These are phyloP conservation scores for Oreochromis spilurus DNA, from an alignment of 2,113 vertebrate genomes.

Conservation along the genomic window DNA sequence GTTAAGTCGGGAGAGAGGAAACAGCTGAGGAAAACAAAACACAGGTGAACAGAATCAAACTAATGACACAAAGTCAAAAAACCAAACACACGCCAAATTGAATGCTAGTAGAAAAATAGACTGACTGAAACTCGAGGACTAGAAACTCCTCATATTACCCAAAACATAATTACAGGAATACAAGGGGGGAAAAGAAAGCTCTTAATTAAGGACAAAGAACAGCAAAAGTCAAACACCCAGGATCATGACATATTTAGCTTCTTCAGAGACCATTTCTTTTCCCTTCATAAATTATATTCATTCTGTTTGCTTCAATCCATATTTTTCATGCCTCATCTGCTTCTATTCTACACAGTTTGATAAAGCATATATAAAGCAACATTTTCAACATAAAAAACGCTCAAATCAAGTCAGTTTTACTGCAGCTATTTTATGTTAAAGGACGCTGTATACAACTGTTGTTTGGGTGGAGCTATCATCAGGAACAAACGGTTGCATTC, in stretches of 20 bases:
- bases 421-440: not conserved
- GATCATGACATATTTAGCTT: not conserved
- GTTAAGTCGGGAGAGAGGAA: not conserved
- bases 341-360: not conserved
- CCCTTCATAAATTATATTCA: not conserved
- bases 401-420: not conserved
- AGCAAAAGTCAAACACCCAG: not conserved
- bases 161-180: not conserved
- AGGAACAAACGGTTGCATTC: not conserved
- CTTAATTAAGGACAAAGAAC: not conserved
- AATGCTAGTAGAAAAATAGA: not conserved
- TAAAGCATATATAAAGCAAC: not conserved
- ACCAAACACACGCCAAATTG: not conserved
- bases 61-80: too few species aligned
- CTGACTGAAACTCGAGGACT: not conserved
- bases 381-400: not conserved
- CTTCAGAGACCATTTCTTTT: not conserved
- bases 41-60: not conserved
- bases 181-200: not conserved
- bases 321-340: not conserved
- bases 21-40: not conserved
- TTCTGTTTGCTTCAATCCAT: not conserved
- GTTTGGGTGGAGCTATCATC: not conserved
- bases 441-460: not conserved
- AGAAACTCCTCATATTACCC: not conserved